Percentiles rank a stretch among this genome's conserved stretches.
Conservation (phyloP, 1,140 invertebrate species). For the Bacillus rossius region DNA sequence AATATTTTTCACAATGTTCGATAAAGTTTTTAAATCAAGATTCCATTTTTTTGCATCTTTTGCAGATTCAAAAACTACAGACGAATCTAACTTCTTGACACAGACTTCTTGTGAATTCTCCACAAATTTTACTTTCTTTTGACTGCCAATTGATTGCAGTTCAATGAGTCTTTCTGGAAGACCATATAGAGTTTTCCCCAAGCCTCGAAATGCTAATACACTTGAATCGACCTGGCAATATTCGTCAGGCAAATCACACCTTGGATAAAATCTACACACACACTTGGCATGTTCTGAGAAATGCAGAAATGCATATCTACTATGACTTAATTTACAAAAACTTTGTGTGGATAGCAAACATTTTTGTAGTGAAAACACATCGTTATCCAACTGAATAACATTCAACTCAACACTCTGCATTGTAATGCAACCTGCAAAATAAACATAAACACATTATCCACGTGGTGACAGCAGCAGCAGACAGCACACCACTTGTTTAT, state of each 20-base stretch:
- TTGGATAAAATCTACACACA: constrained; percentile 3
- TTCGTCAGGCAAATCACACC: background rate
- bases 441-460: too few relatives aligned
- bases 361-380: constrained; percentile 4
- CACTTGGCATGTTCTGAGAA: background rate
- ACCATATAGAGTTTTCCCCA: background rate
- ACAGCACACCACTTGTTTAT: too few relatives aligned
- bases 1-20: constrained; percentile 1
- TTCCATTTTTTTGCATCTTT: background rate
- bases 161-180: background rate
- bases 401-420: too few relatives aligned
- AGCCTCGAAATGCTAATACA: background rate
- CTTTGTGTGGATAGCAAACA: background rate
- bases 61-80: constrained; percentile 6
- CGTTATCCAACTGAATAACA: background rate
- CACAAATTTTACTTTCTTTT: background rate
- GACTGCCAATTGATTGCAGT: background rate
- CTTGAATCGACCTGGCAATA: background rate
- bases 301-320: background rate
- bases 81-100: constrained; percentile 1
- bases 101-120: background rate
- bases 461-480: too few relatives aligned
- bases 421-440: too few relatives aligned
- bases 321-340: background rate
- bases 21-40: background rate